Evolutionary conservation across 2,797 vertebrate species (phyloP), one percentile per base, ranked within the genome.

Genomic region (Chlorospingus flavigularis): DNA sequence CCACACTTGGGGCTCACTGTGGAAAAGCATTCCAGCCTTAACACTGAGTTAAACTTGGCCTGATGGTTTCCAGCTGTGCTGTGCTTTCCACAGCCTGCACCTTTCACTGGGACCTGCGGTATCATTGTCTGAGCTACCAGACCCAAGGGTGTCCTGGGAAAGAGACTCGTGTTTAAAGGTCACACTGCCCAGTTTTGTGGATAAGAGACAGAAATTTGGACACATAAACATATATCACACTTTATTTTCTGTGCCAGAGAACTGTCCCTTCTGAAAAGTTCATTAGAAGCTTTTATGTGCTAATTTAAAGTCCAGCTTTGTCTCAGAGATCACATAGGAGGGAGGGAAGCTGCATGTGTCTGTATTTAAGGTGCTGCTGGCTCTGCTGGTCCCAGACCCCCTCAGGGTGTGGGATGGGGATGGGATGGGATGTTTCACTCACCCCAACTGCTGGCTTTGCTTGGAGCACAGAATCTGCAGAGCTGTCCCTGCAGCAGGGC

Each of bases 351-450:
- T 45, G 35, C 13, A 0, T 5, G n/a, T 16, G 14, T 9, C 43
- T 35, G 8, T 51, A 25, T 39, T 48, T 17, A 21, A 39, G 78
- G 5, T 42, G 58, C 42, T 55, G 66, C 26, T 57, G 53, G 53
- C 13, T 39, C 24, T 42, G 68, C 90, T 42, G 48, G 31, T 61
- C 26, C 73, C n/a, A 54, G 28, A 47, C 26, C 3, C 24, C 13
- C 50, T 0, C 1, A 0, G 35, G 25, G 6, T 1, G 1, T 20
- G 51, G 7, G 11, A 11, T 9, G 33, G 42, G 75, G 17, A 16
- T 0, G 2, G 75, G 17, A 16, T 0, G 2, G 1, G 2, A 50
- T 3, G 3, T 80, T 37, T 47, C 0, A 0, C 17, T 15, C 3
- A 4, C 24, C 57, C 17, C 3, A 2, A 0, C 51, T 33, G 26